Evolutionary conservation across 1,140 invertebrate genomes (phyloP).

Genomic region (Calliopsis andreniformis): DNA sequence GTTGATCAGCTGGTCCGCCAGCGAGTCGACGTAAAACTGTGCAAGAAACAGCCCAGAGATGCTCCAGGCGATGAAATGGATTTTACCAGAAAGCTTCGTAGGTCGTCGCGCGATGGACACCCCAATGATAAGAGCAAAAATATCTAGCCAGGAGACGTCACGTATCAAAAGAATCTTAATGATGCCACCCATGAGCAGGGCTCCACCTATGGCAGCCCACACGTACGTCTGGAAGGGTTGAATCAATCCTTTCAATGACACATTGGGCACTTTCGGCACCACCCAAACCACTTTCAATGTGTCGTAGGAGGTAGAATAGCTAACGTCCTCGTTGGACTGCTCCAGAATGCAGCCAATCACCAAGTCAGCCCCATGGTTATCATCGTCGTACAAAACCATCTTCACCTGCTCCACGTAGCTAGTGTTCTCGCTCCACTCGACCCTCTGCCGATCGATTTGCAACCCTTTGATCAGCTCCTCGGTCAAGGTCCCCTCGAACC

Average conservation of each 20-base stretch:
- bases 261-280: slow-evolving; percentile 61
- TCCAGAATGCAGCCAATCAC: slow-evolving; percentile 70
- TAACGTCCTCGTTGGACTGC: slow-evolving; percentile 39
- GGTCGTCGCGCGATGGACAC: slow-evolving; percentile 64
- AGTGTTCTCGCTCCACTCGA: slow-evolving; percentile 37
- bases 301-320: slow-evolving; percentile 71
- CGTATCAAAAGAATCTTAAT: slow-evolving; percentile 61
- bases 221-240: slow-evolving; percentile 65
- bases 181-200: slow-evolving; percentile 59
- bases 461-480: neutral
- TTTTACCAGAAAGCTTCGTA: slow-evolving; percentile 52
- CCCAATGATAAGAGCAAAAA: slow-evolving; percentile 70
- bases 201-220: slow-evolving; percentile 67
- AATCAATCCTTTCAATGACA: slow-evolving; percentile 70
- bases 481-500: slow-evolving; percentile 60
- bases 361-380: slow-evolving; percentile 59
- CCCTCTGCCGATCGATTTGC: slow-evolving; percentile 30
- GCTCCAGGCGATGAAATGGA: slow-evolving; percentile 73
- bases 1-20: slow-evolving; percentile 73
- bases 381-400: slow-evolving; percentile 10
- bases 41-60: slow-evolving; percentile 73
- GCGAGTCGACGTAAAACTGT: slow-evolving; percentile 73
- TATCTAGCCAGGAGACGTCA: slow-evolving; percentile 69
- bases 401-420: slow-evolving; percentile 24
- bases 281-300: slow-evolving; percentile 71